These are phyloP conservation scores for Candidula unifasciata DNA, from an alignment of 2,888 invertebrate genomes.

Conservation along the genomic window DNA sequence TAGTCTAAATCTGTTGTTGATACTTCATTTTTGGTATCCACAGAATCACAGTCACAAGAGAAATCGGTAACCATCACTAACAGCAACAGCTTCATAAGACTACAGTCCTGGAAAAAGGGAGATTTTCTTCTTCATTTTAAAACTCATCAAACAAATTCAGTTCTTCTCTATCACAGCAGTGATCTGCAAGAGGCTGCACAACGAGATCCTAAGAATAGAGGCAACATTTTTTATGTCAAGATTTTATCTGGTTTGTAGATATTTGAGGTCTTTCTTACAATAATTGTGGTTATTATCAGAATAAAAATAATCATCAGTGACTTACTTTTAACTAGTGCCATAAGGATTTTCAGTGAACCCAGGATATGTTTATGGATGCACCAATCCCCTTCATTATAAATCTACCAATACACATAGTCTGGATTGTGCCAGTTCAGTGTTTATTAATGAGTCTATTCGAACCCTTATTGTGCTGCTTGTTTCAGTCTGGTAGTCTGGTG, in stretches of 20 bases:
- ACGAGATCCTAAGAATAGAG: constrained; percentile 82
- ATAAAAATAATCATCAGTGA: neutral
- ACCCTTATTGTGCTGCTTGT: no score
- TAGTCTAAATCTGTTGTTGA: neutral
- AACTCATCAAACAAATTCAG: constrained; percentile 92
- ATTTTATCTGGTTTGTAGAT: constrained; percentile 61
- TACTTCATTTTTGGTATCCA: neutral
- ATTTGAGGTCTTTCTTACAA: neutral
- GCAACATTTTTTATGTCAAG: constrained; percentile 64
- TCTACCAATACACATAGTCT: no score
- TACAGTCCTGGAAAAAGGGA: constrained; percentile 94
- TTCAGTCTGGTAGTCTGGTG: no score
- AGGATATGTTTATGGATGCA: no score
- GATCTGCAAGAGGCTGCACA: constrained; percentile 77
- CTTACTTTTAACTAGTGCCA: neutral
- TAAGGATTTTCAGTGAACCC: no score
- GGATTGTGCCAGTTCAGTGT: no score
- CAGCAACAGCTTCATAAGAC: constrained; percentile 93
- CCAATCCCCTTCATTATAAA: no score
- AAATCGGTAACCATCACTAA: constrained; percentile 96
- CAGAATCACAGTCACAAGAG: constrained; percentile 83
- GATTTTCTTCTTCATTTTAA: constrained; percentile 95
- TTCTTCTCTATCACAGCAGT: constrained; percentile 94
- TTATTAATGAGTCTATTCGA: no score
- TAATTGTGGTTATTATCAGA: no score